phyloP scores from a whole-genome alignment of 2,113 vertebrate species.

The Scomber colias region DNA sequence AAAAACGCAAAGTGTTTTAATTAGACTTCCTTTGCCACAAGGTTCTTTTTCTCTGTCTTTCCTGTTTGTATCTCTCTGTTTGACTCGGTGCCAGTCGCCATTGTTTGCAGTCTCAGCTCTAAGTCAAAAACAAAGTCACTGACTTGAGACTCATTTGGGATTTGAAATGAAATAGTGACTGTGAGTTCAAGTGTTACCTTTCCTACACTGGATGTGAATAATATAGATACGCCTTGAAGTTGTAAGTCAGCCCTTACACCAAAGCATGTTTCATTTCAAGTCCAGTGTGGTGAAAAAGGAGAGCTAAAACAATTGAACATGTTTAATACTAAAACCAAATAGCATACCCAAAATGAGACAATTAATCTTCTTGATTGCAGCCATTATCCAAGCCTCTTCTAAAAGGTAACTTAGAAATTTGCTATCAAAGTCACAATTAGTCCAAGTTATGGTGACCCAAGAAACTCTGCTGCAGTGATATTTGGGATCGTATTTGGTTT shows the following conservation, averaged over 20 bases:
- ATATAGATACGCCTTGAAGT: too few relatives aligned
- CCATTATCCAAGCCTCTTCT: background rate
- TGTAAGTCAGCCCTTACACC: too few relatives aligned
- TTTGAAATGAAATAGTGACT: constrained; percentile 25
- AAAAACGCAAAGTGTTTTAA: constrained; percentile 67
- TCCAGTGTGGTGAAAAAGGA: background rate
- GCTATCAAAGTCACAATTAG: too few relatives aligned
- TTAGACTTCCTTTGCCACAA: constrained; percentile 57
- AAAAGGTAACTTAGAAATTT: too few relatives aligned
- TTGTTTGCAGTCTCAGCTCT: constrained; percentile 46
- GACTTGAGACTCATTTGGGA: constrained; percentile 46
- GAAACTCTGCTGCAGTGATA: background rate
- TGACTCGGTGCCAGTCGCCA: constrained; percentile 56
- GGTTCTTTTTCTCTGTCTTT: constrained; percentile 14
- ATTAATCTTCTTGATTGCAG: too few relatives aligned
- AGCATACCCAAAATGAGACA: too few relatives aligned
- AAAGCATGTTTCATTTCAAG: background rate
- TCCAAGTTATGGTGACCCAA: too few relatives aligned
- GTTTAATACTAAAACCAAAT: too few relatives aligned
- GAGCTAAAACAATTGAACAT: background rate
- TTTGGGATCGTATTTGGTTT: background rate
- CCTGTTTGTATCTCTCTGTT: constrained; percentile 19
- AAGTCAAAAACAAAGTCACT: constrained; percentile 59
- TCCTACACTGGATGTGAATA: background rate
- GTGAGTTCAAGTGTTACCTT: constrained; percentile 26